phyloP scores from a whole-genome alignment of 2,113 vertebrate genomes.

The Donacobius atricapilla region DNA sequence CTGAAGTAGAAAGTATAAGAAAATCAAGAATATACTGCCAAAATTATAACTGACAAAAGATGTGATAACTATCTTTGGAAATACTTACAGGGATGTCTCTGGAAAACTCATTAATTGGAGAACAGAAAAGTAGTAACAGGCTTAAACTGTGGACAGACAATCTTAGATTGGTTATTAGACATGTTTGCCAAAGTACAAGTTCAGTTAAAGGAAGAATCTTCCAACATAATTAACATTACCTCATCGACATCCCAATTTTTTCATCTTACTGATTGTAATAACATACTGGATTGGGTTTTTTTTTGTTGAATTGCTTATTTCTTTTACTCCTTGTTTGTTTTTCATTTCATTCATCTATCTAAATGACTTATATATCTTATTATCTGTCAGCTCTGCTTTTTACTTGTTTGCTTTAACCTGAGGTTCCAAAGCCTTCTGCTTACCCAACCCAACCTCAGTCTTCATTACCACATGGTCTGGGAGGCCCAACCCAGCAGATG shows the following conservation, averaged over 20 bases:
- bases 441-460: background rate
- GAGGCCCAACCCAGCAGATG: background rate
- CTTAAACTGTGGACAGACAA: background rate
- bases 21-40: background rate
- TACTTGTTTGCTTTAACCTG: background rate
- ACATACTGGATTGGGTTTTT: background rate
- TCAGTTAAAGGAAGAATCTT: background rate
- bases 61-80: background rate
- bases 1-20: background rate
- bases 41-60: background rate
- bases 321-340: background rate
- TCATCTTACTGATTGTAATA: rapidly evolving
- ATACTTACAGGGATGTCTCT: background rate
- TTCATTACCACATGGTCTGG: background rate
- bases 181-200: background rate
- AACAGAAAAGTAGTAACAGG: background rate
- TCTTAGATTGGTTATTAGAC: background rate
- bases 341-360: background rate
- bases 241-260: background rate
- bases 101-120: background rate
- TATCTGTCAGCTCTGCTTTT: background rate
- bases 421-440: background rate
- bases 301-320: background rate
- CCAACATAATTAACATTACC: background rate
- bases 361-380: background rate